These are phyloP conservation scores for Coecobrya sp. DNA, from an alignment of 2,888 invertebrate genomes.

Conservation along the genomic window DNA sequence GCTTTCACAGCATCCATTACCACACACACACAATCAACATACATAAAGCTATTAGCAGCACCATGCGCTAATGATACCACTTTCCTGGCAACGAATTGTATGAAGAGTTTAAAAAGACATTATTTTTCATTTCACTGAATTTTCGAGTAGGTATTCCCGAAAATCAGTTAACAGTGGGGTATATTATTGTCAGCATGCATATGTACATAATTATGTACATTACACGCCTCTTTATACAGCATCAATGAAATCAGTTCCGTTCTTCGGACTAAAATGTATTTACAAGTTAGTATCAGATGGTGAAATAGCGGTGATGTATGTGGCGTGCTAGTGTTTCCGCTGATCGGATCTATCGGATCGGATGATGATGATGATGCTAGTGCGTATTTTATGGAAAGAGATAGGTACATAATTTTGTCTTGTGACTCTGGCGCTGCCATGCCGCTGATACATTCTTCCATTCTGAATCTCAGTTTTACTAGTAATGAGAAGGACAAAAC, in stretches of 20 bases:
- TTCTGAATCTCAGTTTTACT: not conserved
- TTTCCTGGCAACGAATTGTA: no score
- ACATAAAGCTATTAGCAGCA: no score
- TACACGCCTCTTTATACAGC: no score
- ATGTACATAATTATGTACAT: no score
- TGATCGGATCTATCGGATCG: conserved; percentile 9
- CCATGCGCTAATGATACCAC: no score
- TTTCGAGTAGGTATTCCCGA: not conserved
- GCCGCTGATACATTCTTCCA: not conserved
- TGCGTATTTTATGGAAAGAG: not conserved
- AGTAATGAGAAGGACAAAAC: not conserved
- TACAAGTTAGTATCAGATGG: not conserved
- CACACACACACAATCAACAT: no score
- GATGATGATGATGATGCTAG: not conserved
- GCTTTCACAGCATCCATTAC: no score
- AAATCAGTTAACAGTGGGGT: not conserved
- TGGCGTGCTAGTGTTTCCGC: not conserved
- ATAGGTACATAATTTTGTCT: not conserved
- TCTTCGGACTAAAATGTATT: not conserved
- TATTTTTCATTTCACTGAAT: not conserved
- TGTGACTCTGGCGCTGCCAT: not conserved
- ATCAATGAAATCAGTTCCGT: no score
- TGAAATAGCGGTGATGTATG: not conserved
- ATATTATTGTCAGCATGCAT: no score
- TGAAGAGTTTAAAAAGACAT: no score